phyloP scores from a whole-genome alignment of 2,113 vertebrate species.

The Manacus vitellinus region DNA sequence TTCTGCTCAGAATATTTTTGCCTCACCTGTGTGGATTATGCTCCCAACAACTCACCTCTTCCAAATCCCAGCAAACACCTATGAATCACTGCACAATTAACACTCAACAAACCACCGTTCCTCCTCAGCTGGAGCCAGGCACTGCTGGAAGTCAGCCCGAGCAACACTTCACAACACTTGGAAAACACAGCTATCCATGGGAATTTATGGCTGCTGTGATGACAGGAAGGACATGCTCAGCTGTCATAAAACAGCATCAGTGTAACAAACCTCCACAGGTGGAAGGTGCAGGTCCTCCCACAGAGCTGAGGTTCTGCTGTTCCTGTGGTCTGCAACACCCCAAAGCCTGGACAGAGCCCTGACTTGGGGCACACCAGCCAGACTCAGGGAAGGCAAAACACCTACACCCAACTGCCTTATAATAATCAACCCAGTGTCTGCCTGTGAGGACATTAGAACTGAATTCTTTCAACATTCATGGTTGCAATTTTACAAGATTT shows the following conservation, averaged over 20 bases:
- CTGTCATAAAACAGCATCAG: neutral
- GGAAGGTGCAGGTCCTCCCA: neutral
- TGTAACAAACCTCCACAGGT: neutral
- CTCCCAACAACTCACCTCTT: neutral
- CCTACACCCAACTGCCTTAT: neutral
- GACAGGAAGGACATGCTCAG: neutral
- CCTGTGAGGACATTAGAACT: neutral
- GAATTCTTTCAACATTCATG: neutral
- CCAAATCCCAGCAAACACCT: neutral
- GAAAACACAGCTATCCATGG: neutral
- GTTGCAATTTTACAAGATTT: neutral
- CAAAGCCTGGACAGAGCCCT: neutral
- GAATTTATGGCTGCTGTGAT: neutral
- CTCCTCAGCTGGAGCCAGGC: neutral
- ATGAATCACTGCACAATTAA: neutral
- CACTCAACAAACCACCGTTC: neutral
- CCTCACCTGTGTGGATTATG: neutral
- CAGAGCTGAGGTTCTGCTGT: neutral
- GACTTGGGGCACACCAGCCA: no score
- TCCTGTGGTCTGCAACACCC: neutral
- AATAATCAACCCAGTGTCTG: neutral
- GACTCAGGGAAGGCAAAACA: neutral
- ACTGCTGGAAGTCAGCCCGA: fast-evolving
- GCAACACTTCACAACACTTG: neutral
- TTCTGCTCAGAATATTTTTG: neutral